A percentile compares a stretch with the other conserved stretches of the same genome.
Evolutionary conservation across 2,113 vertebrate species (phyloP).

Genomic region (Phrynocephalus versicolor): DNA sequence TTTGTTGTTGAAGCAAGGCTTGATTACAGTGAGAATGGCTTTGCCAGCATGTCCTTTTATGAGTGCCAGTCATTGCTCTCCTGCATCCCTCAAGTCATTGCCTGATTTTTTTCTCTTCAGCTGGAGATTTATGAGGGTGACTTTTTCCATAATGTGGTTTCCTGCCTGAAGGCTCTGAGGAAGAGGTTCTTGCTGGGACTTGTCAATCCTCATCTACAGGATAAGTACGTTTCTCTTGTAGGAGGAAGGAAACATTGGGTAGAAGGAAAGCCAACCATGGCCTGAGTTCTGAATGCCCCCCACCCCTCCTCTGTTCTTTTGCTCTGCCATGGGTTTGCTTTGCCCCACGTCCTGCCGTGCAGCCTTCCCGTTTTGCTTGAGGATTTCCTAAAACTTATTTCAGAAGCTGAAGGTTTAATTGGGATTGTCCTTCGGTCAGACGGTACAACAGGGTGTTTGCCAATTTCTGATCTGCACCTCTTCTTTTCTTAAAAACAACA

Average conservation of each 20-base stretch:
- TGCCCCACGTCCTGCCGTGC: too few relatives aligned
- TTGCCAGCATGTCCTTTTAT: background rate
- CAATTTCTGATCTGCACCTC: background rate
- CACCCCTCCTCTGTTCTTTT: too few relatives aligned
- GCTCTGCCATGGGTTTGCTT: background rate
- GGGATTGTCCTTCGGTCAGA: too few relatives aligned
- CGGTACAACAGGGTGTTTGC: background rate
- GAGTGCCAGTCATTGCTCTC: background rate
- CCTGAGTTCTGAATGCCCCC: background rate
- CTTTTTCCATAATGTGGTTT: conserved; percentile 67
- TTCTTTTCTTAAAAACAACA: background rate
- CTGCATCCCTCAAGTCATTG: background rate
- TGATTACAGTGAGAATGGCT: conserved; percentile 17
- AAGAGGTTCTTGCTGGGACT: conserved; percentile 57
- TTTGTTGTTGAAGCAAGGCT: background rate
- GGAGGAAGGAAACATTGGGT: background rate
- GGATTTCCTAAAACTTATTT: background rate
- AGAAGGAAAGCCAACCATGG: background rate
- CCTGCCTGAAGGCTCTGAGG: conserved; percentile 53
- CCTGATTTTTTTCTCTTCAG: conserved; percentile 45
- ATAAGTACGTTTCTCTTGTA: conserved; percentile 26
- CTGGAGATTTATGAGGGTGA: conserved; percentile 61
- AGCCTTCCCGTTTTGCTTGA: background rate
- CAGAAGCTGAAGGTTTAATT: background rate
- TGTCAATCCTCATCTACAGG: conserved; percentile 43